Evolutionary conservation across 2,888 invertebrate genomes (phyloP).

Genomic region (Tachina lurida): DNA sequence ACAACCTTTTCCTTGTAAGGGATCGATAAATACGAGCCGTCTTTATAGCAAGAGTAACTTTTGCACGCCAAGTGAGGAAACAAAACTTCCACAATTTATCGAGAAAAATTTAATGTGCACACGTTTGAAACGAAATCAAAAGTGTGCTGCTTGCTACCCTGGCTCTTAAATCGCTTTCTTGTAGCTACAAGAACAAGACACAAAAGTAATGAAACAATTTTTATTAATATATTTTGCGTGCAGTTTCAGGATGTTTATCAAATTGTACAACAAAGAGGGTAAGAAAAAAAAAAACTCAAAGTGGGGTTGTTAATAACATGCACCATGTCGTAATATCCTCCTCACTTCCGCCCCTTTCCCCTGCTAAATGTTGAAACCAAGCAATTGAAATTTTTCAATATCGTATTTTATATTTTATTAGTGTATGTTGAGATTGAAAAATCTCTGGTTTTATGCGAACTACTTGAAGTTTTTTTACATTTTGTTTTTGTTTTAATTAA

Average conservation of each 20-base stretch:
- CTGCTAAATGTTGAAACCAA: background rate
- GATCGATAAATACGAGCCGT: slow-evolving; percentile 26
- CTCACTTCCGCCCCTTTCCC: background rate
- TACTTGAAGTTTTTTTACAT: background rate
- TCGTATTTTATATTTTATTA: background rate
- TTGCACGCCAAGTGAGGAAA: background rate
- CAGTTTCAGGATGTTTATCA: slow-evolving; percentile 55
- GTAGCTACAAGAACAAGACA: background rate
- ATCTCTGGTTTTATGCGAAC: background rate
- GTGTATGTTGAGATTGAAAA: background rate
- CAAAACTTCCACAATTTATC: slow-evolving; percentile 52
- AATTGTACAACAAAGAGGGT: background rate
- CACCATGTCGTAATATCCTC: slow-evolving; percentile 19
- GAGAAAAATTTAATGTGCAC: slow-evolving; percentile 55
- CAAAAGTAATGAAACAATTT: slow-evolving; percentile 35
- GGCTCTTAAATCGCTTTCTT: background rate
- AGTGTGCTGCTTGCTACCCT: background rate
- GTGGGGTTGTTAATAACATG: slow-evolving; percentile 42
- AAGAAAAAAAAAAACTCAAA: background rate
- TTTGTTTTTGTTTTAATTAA: slow-evolving; percentile 39
- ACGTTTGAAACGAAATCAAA: slow-evolving; percentile 4
- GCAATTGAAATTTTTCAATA: slow-evolving; percentile 37
- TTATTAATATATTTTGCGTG: slow-evolving; percentile 63
- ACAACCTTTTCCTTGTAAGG: slow-evolving; percentile 62
- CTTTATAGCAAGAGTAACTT: slow-evolving; percentile 17